These are phyloP conservation scores for Adineta ricciae DNA, from an alignment of 2,888 invertebrate species.

Conservation along the genomic window DNA sequence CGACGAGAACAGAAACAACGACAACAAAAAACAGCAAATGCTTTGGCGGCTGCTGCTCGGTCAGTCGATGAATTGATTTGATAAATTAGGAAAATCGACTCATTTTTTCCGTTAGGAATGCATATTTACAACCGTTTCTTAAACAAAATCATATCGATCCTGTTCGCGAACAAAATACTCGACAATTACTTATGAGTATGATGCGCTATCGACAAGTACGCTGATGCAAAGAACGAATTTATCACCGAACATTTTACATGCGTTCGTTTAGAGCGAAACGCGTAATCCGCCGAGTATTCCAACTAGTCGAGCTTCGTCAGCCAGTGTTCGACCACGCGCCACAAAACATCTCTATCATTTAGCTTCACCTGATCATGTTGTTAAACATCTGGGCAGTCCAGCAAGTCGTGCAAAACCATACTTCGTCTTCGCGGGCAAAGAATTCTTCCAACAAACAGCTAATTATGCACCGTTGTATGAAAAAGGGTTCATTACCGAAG, in stretches of 20 bases:
- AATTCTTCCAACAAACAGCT: neutral
- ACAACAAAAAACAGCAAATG: neutral
- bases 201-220: neutral
- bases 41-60: neutral
- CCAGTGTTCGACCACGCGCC: conserved; percentile 7
- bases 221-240: neutral
- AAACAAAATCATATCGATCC: conserved; percentile 9
- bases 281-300: neutral
- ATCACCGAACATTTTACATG: neutral
- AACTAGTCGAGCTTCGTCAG: neutral
- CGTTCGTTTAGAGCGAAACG: neutral
- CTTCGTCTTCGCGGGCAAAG: neutral
- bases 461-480: neutral
- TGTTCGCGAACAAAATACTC: neutral
- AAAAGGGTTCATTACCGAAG: neutral
- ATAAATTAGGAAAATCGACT: too few species aligned
- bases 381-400: neutral
- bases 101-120: too few species aligned
- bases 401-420: neutral
- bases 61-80: too few species aligned
- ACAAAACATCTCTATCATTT: neutral
- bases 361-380: neutral
- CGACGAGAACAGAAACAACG: too few species aligned
- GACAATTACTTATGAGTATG: neutral
- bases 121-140: neutral